Evolutionary conservation across 2,888 invertebrate genomes (phyloP), one percentile per base, ranked within the genome.

Genomic region (Epirrita christyi): DNA sequence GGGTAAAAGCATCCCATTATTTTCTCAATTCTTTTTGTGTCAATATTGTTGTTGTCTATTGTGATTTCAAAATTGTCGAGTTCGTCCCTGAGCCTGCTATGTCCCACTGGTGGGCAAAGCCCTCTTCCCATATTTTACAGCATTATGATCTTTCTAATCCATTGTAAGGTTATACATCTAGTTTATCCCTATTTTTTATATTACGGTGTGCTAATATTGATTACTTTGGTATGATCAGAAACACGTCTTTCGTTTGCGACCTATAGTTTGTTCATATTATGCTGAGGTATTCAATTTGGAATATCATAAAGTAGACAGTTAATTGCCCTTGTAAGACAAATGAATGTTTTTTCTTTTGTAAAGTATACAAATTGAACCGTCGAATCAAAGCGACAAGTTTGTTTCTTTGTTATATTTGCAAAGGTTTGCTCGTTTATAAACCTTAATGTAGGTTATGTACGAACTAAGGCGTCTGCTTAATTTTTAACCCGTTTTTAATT

Each of bases 221-320:
- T 32, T 3, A 32, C 10, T 8, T 2, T 32, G 8, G 32, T 9
- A 21, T 21, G 21, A 21, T 32, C 32, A 32, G 9, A 32, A 32
- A 21, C 21, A 3, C 2, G 21, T 21, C 32, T 10, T 6, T 45
- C 6, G 14, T 45, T 46, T 36, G 46, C 27, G 4, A n/a, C 6
- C 15, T 11, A 41, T 41, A 40, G 37, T 28, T 11, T 15, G 9
- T 7, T 14, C 13, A 40, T 45, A 40, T 29, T 7, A 11, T 13
- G 45, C 52, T 21, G 15, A 11, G 43, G 37, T 38, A 37, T 58
- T 59, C 54, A 57, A 59, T 63, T 63, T 34, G 6, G 14, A 51
- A 59, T 61, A 59, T 58, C 44, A 53, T 53, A 50, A 57, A 56
- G 34, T 42, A 41, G 28, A 48, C 45, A 32, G 49, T 53, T 63